These are phyloP conservation scores for Octomys mimax DNA, from an alignment of 2,797 vertebrate species.

Conservation along the genomic window DNA sequence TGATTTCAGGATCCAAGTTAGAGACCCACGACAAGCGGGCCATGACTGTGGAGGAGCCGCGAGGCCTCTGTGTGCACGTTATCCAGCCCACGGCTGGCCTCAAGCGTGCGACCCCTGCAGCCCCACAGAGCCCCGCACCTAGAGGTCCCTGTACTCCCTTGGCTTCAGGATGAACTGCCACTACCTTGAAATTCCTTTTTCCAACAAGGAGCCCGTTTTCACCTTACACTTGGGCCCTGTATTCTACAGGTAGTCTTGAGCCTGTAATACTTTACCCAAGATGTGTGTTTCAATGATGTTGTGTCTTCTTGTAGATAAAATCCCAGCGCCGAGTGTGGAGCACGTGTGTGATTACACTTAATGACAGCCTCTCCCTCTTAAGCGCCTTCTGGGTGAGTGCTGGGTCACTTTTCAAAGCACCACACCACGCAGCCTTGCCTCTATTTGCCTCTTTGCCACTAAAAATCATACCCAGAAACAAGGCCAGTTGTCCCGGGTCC, in stretches of 20 bases:
- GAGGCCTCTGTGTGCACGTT: fast-evolving
- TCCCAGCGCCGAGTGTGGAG: fast-evolving
- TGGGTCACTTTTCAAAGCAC: neutral
- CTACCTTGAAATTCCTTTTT: neutral
- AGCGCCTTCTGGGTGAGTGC: neutral
- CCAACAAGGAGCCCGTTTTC: neutral
- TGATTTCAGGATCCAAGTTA: neutral
- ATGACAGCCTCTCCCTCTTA: neutral
- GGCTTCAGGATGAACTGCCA: neutral
- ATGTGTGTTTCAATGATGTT: neutral
- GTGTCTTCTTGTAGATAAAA: neutral
- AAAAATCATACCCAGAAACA: neutral
- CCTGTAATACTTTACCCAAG: neutral
- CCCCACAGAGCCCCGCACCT: fast-evolving
- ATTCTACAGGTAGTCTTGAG: neutral
- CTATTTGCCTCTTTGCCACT: neutral
- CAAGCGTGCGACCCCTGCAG: fast-evolving
- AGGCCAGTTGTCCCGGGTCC: neutral
- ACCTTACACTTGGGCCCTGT: neutral
- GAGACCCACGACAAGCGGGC: neutral
- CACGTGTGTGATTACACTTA: neutral
- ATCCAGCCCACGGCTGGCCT: neutral
- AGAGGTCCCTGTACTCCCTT: too few species aligned
- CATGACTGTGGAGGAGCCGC: neutral
- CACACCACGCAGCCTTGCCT: neutral